Base-by-base conservation (phyloP, 2,888 invertebrate species). In the Athrips mouffetella region DNA sequence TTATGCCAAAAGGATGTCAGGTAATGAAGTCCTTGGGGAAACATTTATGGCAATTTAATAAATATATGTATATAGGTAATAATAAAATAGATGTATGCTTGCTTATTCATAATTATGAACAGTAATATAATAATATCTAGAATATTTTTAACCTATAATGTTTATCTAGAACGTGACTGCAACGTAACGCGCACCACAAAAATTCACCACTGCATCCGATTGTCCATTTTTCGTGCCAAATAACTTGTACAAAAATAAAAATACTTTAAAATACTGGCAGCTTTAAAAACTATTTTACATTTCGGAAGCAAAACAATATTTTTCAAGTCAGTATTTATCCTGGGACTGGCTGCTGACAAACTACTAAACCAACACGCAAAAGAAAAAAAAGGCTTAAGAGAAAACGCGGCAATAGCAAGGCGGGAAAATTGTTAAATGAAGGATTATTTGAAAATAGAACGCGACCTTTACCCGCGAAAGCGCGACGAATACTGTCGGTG, bases 361-460 rank as follows among this genome's bases (percentile, higher is more conserved):
- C 23, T 23, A 18, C 42, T 10, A 41, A 42, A 41, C n/a, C n/a
- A n/a, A n/a, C n/a, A n/a, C n/a, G n/a, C n/a, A n/a, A 2, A 47
- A 47, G 49, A 48, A 49, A 45, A 21, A 48, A 50, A 51, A 46
- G 27, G 33, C 37, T 23, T 30, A 41, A 10, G 48, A 48, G 11
- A 48, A 50, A 51, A 51, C 47, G 48, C 48, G 33, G 48, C 46
- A 50, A 52, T 52, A 21, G 53, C 47, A 48, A 48, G 50, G 63
- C 68, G 67, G 63, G 68, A 65, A 63, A 60, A 51, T 45, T 52
- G n/a, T 39, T 41, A 47, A 50, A 54, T 58, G 54, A 48, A 49
- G 53, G 50, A 45, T 45, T 48, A 27, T 51, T 54, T 40, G 48
- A 45, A 51, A 51, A 48, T 50, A 42, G 49, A 54, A 58, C 58